phyloP scores from a whole-genome alignment of 1,140 invertebrate genomes.

The Hestina assimilis region DNA sequence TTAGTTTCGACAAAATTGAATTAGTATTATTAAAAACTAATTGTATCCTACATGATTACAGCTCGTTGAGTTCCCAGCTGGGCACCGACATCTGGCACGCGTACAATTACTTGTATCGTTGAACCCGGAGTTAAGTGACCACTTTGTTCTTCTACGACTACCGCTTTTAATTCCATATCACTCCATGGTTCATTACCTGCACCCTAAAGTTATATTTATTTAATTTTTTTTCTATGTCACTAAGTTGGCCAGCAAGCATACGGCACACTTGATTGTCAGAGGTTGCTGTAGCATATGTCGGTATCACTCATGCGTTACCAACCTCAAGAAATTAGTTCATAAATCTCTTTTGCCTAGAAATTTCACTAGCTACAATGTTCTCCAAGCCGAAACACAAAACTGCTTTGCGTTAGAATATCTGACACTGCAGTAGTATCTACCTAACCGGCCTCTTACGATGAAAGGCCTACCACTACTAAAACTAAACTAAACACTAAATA shows the following conservation, averaged over 20 bases:
- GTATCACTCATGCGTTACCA: no score
- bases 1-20: not conserved
- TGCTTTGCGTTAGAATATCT: no score
- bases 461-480: no score
- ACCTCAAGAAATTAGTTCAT: no score
- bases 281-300: no score
- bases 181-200: not conserved
- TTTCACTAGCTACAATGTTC: no score
- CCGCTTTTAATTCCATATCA: not conserved
- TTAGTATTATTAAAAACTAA: not conserved
- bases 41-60: conserved; percentile 41
- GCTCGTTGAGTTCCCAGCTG: conserved; percentile 37
- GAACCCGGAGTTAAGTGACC: conserved; percentile 19
- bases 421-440: no score
- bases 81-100: conserved; percentile 28
- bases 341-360: no score
- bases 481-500: no score
- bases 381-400: no score
- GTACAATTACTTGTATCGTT: conserved; percentile 25
- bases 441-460: no score
- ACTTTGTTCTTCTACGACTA: not conserved
- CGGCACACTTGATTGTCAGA: no score
- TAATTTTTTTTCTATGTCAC: not conserved
- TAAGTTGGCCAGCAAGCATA: not conserved
- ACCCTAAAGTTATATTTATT: not conserved